Percentiles rank a stretch among this genome's conserved stretches.
phyloP scores from a whole-genome alignment of 2,113 vertebrate species.

The Equus przewalskii region DNA sequence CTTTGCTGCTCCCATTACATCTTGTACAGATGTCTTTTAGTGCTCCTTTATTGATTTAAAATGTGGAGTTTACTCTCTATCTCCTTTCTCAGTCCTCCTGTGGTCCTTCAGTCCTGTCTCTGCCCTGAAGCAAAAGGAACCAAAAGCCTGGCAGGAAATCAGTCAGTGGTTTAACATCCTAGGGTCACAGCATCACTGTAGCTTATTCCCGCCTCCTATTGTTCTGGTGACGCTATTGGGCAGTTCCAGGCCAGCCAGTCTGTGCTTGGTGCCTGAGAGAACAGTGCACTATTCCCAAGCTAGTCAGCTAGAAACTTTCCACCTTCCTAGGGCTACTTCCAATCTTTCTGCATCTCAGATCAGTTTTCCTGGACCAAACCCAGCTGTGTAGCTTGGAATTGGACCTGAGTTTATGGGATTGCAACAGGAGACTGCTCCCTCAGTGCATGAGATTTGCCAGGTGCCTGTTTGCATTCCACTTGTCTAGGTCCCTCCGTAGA shows the following conservation, averaged over 20 bases:
- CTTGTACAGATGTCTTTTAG: background rate
- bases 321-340: background rate
- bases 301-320: background rate
- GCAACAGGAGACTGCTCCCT: background rate
- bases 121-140: slow-evolving; percentile 25
- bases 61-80: background rate
- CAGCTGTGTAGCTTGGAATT: background rate
- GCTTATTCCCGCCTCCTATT: background rate
- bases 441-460: background rate
- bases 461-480: background rate
- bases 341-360: slow-evolving; percentile 4
- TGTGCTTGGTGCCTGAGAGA: background rate
- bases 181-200: background rate
- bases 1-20: background rate
- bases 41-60: background rate
- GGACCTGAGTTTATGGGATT: background rate
- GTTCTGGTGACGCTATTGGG: background rate
- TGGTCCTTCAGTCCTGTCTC: background rate
- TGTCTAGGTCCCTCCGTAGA: background rate
- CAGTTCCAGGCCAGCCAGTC: background rate
- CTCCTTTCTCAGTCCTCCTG: background rate
- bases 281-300: background rate
- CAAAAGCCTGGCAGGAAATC: background rate
- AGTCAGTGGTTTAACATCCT: background rate
- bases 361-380: slow-evolving; percentile 2